phyloP scores from a whole-genome alignment of 2,797 vertebrate species.

The Liasis olivaceus region DNA sequence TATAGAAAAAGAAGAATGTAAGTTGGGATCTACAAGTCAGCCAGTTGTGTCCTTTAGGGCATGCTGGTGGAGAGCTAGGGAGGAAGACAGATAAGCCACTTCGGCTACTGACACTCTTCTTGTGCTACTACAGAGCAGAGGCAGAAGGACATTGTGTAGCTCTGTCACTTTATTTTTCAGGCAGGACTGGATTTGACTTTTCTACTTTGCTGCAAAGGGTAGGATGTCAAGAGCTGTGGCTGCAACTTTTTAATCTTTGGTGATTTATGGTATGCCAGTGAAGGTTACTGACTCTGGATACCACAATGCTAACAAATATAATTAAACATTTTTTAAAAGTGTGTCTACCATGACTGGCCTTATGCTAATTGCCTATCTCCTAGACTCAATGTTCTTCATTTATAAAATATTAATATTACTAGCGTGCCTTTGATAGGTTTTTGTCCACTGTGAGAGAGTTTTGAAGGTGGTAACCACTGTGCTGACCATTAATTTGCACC shows the following conservation, averaged over 20 bases:
- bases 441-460: background rate
- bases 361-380: background rate
- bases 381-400: background rate
- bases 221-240: background rate
- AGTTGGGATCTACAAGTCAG: background rate
- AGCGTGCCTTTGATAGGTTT: background rate
- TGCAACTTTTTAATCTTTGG: background rate
- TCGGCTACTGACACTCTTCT: background rate
- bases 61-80: background rate
- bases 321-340: background rate
- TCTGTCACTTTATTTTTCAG: background rate
- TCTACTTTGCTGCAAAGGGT: background rate
- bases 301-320: background rate
- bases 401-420: background rate
- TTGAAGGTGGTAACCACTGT: background rate
- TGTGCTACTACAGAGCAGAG: background rate
- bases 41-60: background rate
- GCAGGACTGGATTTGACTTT: background rate
- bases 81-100: background rate
- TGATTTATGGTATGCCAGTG: background rate
- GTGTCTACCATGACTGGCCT: background rate
- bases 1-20: background rate
- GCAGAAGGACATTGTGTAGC: too few relatives aligned
- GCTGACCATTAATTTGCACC: background rate
- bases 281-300: background rate